A percentile compares a stretch with the other conserved stretches of the same genome.
These are phyloP conservation scores for Aspidiotus destructor DNA, from an alignment of 2,888 invertebrate genomes.

Conservation along the genomic window DNA sequence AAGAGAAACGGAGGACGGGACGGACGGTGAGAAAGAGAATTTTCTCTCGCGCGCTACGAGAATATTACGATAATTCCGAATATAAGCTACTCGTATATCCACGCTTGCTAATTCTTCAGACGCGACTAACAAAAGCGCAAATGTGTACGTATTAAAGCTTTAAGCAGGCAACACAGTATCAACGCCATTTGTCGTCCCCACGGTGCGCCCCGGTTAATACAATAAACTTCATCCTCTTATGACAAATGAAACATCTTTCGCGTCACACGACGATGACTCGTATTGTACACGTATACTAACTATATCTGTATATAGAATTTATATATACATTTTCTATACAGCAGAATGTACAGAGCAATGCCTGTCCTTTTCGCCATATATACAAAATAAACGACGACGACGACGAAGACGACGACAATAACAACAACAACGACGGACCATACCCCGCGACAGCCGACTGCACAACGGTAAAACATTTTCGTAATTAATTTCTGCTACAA, in stretches of 20 bases:
- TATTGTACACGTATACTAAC: background rate
- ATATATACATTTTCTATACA: no score
- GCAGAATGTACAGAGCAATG: no score
- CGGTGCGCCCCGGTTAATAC: background rate
- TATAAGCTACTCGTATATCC: background rate
- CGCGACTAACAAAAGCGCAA: background rate
- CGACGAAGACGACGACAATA: background rate
- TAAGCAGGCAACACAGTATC: no score
- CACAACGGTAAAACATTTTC: slow-evolving; percentile 9
- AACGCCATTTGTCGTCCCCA: no score
- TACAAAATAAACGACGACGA: background rate
- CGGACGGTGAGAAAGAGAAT: background rate
- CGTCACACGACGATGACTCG: background rate
- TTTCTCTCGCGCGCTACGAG: background rate
- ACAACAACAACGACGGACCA: no score
- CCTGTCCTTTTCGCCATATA: no score
- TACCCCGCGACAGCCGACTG: background rate
- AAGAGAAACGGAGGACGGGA: background rate
- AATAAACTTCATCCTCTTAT: slow-evolving; percentile 15
- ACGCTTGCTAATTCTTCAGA: no score
- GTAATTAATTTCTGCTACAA: slow-evolving; percentile 13
- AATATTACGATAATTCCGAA: background rate
- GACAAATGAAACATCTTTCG: slow-evolving; percentile 19
- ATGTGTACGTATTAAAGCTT: background rate
- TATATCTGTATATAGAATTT: no score